Evolutionary conservation across 2,797 vertebrate genomes (phyloP).

Genomic region (Bufotes viridis): DNA sequence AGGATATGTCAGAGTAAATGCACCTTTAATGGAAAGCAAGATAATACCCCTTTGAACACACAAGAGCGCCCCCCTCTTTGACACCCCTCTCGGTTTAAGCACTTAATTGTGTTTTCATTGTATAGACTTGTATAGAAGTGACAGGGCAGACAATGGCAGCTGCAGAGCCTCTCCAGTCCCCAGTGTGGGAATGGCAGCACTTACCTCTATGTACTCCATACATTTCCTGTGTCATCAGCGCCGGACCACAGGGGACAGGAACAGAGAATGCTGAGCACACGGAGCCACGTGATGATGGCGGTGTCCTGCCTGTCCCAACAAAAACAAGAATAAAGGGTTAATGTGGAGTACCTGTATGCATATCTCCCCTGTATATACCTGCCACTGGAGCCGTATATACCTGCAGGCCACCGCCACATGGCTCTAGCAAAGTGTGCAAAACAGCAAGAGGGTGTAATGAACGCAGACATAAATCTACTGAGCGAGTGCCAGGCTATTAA

Average conservation of each 20-base stretch:
- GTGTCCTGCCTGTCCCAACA: neutral
- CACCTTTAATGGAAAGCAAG: constrained; percentile 27
- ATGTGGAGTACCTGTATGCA: neutral
- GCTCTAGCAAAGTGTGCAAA: too few species aligned
- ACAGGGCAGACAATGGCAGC: constrained; percentile 39
- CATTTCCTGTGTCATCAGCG: constrained; percentile 20
- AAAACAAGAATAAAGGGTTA: neutral
- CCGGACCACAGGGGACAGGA: constrained; percentile 13
- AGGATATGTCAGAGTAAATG: constrained; percentile 2
- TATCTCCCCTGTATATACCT: neutral
- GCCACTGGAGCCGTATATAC: neutral
- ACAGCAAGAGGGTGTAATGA: too few species aligned
- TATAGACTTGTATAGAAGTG: constrained; percentile 37
- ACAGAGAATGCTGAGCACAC: neutral
- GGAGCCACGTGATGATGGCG: neutral
- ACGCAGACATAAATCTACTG: too few species aligned
- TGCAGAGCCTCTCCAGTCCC: neutral
- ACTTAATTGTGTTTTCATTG: constrained; percentile 52
- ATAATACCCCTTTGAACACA: constrained; percentile 37
- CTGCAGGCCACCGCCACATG: neutral
- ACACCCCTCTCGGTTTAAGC: constrained; percentile 46
- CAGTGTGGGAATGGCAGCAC: constrained; percentile 19
- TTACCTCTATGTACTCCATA: neutral
- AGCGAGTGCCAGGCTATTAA: too few species aligned
- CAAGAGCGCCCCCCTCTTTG: neutral